Evolutionary conservation across 2,797 vertebrate species (phyloP), one percentile per base, ranked within the genome.

Genomic region (Helicolenus hilgendorfi): DNA sequence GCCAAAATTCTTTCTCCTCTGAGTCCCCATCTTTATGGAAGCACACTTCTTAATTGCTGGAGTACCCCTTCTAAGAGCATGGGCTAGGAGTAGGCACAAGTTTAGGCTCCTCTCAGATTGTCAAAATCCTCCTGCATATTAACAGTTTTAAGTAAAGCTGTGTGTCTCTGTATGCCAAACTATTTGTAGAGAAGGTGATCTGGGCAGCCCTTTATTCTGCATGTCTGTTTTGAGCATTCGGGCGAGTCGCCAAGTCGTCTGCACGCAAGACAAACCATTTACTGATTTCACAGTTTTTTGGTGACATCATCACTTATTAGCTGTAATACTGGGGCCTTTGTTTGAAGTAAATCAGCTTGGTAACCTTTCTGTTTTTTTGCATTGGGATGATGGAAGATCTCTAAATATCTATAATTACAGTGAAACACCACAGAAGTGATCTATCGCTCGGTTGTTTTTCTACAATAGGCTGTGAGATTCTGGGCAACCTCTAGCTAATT

Each of bases 261-360:
- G 3, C 33, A 36, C 13, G 58, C 3, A 77, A 56, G 7, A 72
- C n/a, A n/a, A 11, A 31, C 5, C n/a, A 22, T 29, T 68, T 59
- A 11, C 45, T 65, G 4, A 72, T 62, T 70, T 76, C 41, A 18
- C 14, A 64, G 45, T 36, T 29, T 15, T 53, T 22, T n/a, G 14
- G 22, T 65, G 71, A 83, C 24, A 56, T 76, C 53, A 71, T 81
- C 33, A 35, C 49, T 56, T 33, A 71, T 63, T 27, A 65, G 9
- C 1, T 22, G 11, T 22, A 26, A 41, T 31, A 64, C 36, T 29
- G 26, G 41, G 67, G 41, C 35, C 53, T 76, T 27, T 13, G 56
- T 68, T 76, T 36, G 15, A 67, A 79, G 53, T 65, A 24, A 76
- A 89, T 72, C 62, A 53, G 11, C 27, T 29, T 72, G 29, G 20